A percentile compares a stretch with the other conserved stretches of the same genome.
phyloP scores from a whole-genome alignment of 2,888 invertebrate species.

The Pecten maximus region DNA sequence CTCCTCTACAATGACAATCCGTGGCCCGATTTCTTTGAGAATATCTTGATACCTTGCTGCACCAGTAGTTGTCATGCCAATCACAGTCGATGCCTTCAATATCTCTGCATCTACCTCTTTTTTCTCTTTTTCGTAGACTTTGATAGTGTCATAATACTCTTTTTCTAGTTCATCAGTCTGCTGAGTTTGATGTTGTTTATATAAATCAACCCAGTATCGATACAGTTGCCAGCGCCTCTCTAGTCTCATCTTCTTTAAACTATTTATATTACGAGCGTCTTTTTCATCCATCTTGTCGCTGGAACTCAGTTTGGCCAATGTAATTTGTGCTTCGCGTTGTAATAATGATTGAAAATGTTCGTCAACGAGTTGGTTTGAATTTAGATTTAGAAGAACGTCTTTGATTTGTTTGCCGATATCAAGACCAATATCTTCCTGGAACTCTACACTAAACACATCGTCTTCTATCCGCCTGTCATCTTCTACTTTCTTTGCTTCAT shows the following conservation, averaged over 20 bases:
- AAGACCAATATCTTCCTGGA: not conserved
- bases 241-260: slow-evolving; percentile 47
- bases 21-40: slow-evolving; percentile 77
- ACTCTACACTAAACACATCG: slow-evolving; percentile 12
- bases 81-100: slow-evolving; percentile 67
- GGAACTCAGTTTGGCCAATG: not conserved
- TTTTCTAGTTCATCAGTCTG: slow-evolving; percentile 55
- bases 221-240: slow-evolving; percentile 83
- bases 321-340: not conserved
- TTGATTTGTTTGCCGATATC: not conserved
- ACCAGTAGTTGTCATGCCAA: slow-evolving; percentile 81
- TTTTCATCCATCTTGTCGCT: not conserved
- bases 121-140: slow-evolving; percentile 58
- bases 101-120: slow-evolving; percentile 71
- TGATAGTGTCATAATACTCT: slow-evolving; percentile 57
- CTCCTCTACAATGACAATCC: slow-evolving; percentile 88
- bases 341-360: slow-evolving; percentile 30
- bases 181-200: slow-evolving; percentile 55
- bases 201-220: slow-evolving; percentile 78
- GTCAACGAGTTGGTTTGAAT: not conserved
- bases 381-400: not conserved
- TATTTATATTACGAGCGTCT: not conserved
- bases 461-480: slow-evolving; percentile 41
- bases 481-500: slow-evolving; percentile 30
- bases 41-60: slow-evolving; percentile 75